Evolutionary conservation across 2,888 invertebrate species (phyloP).

Genomic region (Nemoura dubitans): DNA sequence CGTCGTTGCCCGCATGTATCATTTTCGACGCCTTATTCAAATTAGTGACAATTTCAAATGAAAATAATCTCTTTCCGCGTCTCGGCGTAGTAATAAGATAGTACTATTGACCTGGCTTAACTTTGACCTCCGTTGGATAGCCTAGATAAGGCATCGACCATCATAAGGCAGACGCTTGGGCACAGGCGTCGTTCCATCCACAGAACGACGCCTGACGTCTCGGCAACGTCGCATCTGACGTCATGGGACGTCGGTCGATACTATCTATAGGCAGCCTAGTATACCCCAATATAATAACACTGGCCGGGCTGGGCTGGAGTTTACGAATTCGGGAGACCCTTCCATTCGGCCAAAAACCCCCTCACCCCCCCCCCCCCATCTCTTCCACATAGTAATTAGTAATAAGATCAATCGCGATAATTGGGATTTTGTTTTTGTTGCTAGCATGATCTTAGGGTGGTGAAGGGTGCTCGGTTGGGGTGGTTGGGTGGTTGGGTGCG

Average conservation of each 20-base stretch:
- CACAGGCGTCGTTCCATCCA: background rate
- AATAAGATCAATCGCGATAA: background rate
- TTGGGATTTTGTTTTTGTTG: background rate
- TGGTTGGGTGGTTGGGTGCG: background rate
- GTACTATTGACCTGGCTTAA: constrained; percentile 35
- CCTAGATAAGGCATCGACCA: background rate
- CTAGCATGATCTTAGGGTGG: background rate
- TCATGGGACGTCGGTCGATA: constrained; percentile 24
- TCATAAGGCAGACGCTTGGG: background rate
- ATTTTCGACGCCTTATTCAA: background rate
- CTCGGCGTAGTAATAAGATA: constrained; percentile 5
- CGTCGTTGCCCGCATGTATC: too few relatives aligned
- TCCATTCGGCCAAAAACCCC: too few relatives aligned
- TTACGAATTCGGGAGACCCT: background rate
- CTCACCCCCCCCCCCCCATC: too few relatives aligned
- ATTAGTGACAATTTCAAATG: background rate
- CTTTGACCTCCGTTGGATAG: constrained; percentile 15
- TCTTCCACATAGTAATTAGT: background rate
- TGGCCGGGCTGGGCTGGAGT: background rate
- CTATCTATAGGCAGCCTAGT: background rate
- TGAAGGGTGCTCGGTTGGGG: background rate
- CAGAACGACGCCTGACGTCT: constrained; percentile 14
- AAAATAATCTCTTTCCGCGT: background rate
- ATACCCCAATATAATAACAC: constrained; percentile 25
- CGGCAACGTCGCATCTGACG: constrained; percentile 32